Conservation (phyloP, 1,140 invertebrate species). For the Ylistrum balloti region DNA sequence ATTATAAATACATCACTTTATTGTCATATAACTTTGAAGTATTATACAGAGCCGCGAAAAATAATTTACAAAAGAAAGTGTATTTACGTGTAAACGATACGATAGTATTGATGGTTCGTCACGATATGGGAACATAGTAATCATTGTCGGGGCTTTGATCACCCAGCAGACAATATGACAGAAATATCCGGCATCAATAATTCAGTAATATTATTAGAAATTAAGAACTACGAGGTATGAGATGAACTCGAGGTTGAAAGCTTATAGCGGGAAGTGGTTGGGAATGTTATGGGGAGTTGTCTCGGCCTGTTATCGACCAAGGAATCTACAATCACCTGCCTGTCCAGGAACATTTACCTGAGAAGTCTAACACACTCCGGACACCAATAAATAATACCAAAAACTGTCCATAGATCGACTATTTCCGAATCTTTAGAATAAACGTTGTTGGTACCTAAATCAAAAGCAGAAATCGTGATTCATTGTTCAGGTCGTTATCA, state of each 20-base stretch:
- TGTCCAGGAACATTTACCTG: neutral
- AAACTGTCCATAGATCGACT: neutral
- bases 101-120: neutral
- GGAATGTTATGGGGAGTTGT: neutral
- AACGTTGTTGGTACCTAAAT: neutral
- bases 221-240: constrained; percentile 17
- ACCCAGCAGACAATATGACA: neutral
- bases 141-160: constrained; percentile 12
- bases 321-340: neutral
- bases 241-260: constrained; percentile 26
- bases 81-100: constrained; percentile 28
- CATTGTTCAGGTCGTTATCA: neutral
- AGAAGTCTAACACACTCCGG: neutral
- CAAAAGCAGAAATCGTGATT: neutral
- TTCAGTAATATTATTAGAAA: constrained; percentile 36
- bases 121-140: constrained; percentile 3
- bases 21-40: neutral
- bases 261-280: constrained; percentile 25
- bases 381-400: constrained; percentile 6
- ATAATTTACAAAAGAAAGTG: neutral
- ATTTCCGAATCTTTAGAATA: neutral
- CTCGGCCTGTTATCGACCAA: neutral
- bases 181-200: constrained; percentile 15
- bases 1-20: neutral
- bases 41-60: constrained; percentile 7